Base-by-base conservation (phyloP, 1,140 invertebrate species). In the Achatina immaculata region DNA sequence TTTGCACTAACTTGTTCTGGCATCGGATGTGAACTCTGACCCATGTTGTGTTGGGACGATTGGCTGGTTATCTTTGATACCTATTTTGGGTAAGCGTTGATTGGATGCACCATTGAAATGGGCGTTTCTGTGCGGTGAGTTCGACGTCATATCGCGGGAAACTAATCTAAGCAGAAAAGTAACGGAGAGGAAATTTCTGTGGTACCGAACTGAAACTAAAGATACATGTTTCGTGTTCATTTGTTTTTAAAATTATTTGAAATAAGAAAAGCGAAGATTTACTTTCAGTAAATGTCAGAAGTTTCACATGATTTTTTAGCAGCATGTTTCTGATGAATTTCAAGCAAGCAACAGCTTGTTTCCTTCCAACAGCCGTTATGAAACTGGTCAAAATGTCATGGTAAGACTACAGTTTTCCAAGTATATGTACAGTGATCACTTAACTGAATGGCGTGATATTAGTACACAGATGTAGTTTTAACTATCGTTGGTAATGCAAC, bases 61-160 rank as follows among this genome's bases (percentile, higher is more conserved):
- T 42, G 34, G 45, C 48, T 51, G 43, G 34, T 75, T 28, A 36
- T n/a, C 51, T 36, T 83, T 74, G 73, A 78, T 81, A 77, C 69
- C 74, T 55, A 68, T 36, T 65, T 48, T 28, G 11, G 45, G 42
- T 36, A 62, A 40, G 31, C 51, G 82, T 43, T 84, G 73, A 86
- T 88, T 88, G 86, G 87, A 76, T 74, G 51, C 77, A 11, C 34
- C 3, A 75, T 62, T 72, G 2, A 76, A 82, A 82, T 85, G 81
- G 86, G 86, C 81, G 86, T 80, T 77, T 66, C 66, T 75, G 43
- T 68, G 69, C 74, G 82, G 75, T 81, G 66, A 77, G 83, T 77
- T 78, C 71, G 81, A 79, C 84, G 85, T 83, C 82, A 87, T 88
- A 83, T 85, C 87, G 87, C 87, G 87, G 86, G 86, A 88, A 88